Evolutionary conservation across 2,113 vertebrate species (phyloP).

Genomic region (Raphicerus campestris): DNA sequence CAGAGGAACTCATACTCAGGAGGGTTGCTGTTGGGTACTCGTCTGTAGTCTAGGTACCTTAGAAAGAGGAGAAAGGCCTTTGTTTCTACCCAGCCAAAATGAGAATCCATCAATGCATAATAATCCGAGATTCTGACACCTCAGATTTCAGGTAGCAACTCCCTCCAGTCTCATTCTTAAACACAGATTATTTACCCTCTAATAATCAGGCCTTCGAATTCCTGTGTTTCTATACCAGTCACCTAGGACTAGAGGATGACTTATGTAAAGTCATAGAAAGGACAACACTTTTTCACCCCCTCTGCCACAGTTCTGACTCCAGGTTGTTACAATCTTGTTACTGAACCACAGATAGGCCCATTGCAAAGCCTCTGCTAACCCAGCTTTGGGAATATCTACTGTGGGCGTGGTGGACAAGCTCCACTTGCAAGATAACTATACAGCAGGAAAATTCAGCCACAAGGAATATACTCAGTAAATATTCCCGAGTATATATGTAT

Average conservation of each 20-base stretch:
- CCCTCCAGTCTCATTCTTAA: neutral
- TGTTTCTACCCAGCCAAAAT: slow-evolving; percentile 20
- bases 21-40: slow-evolving; percentile 86
- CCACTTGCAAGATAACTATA: neutral
- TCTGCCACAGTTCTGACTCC: neutral
- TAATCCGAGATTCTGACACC: neutral
- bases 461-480: neutral
- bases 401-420: neutral
- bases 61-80: slow-evolving; percentile 1
- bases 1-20: slow-evolving; percentile 84
- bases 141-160: slow-evolving; percentile 18
- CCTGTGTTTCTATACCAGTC: neutral
- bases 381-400: neutral
- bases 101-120: neutral
- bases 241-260: neutral
- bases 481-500: neutral
- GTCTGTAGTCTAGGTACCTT: slow-evolving; percentile 83
- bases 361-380: neutral
- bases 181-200: neutral
- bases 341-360: neutral
- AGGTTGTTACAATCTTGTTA: slow-evolving; percentile 32
- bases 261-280: neutral
- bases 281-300: neutral
- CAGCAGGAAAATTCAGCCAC: neutral
- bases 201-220: neutral